phyloP scores from a whole-genome alignment of 2,888 invertebrate genomes.

The Trichogramma dendrolimi region DNA sequence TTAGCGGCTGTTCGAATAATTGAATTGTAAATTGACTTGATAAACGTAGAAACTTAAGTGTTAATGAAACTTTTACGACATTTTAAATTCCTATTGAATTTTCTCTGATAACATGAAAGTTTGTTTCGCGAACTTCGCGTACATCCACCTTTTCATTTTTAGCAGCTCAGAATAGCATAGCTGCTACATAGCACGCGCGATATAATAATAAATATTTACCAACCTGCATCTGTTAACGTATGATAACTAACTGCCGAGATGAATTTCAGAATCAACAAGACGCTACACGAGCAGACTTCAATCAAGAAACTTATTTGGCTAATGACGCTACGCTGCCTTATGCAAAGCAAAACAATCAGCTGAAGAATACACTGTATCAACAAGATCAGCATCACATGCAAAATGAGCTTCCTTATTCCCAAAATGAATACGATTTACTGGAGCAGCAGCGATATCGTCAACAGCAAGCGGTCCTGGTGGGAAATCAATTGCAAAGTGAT shows the following conservation, averaged over 20 bases:
- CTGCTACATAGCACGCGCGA: no score
- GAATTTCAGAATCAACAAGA: no score
- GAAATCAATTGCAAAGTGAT: constrained; percentile 41
- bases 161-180: no score
- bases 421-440: constrained; percentile 25
- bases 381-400: constrained; percentile 32
- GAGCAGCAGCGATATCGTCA: constrained; percentile 38
- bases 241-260: no score
- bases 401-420: constrained; percentile 27
- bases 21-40: constrained; percentile 20
- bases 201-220: no score
- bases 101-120: no score
- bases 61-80: no score
- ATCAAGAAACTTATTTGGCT: constrained; percentile 34
- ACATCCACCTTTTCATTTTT: no score
- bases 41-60: constrained; percentile 1
- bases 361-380: constrained; percentile 23
- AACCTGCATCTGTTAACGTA: no score
- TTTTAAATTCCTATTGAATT: no score
- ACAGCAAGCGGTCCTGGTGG: constrained; percentile 42
- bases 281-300: constrained; percentile 30
- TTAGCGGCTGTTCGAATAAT: neutral
- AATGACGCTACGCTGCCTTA: constrained; percentile 28
- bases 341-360: neutral
- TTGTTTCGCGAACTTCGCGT: no score